Base-by-base conservation (phyloP, 2,797 vertebrate species). In the Enoplosus armatus region DNA sequence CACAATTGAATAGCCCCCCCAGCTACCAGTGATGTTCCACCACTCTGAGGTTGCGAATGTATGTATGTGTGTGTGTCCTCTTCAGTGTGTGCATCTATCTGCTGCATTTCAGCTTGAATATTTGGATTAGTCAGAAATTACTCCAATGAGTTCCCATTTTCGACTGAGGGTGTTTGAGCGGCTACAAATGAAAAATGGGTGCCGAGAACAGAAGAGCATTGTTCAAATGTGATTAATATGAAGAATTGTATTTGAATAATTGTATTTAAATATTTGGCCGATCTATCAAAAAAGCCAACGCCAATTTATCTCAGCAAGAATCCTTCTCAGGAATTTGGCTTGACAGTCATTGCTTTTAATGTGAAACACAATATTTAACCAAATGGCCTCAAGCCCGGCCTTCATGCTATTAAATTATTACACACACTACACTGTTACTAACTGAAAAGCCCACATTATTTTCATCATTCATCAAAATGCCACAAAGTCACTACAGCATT, bases 161-260 rank as follows among this genome's bases (percentile, higher is more conserved):
- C 70, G 68, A 88, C 65, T 76, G 79, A 86, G 82, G 60, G 73
- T 84, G 26, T 87, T 80, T 51, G 81, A 77, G 80, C 84, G 14
- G 84, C 93, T 93, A 93, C 87, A 89, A 85, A 90, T 94, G 82
- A 93, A 77, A 90, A 89, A 90, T 82, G 90, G 80, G 85, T 29
- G 55, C 24, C 41, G 58, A 80, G 82, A 88, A 87, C 72, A 82
- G 84, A 82, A 72, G 67, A 85, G 69, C 75, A 75, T 82, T 83
- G 83, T 91, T 89, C 82, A 92, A 89, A 89, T 88, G 83, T 91
- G 92, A 95, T 94, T 94, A 93, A 94, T 92, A 82, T 70, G 73
- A 90, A 72, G 72, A 87, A 90, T 84, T 80, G 77, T 90, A 82
- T 92, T 88, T 92, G 86, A 93, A 92, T 93, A 93, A 93, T 93